Conservation (phyloP, 2,888 invertebrate genomes). For the Ischnus inquisitorius region DNA sequence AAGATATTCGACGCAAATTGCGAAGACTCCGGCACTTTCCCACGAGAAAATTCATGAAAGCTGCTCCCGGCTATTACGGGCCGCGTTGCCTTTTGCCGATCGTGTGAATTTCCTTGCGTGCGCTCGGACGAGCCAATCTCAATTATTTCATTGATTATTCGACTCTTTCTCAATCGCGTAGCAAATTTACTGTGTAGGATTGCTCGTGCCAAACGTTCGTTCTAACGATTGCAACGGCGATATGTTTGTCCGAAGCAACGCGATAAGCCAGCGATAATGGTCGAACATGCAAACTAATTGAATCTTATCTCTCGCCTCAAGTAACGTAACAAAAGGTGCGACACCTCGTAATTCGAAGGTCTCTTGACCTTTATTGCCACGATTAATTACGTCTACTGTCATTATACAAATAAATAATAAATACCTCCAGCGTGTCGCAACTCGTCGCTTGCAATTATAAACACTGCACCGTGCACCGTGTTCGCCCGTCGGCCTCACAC, state of each 20-base stretch:
- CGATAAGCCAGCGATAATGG: too few relatives aligned
- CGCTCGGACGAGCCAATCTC: constrained; percentile 30
- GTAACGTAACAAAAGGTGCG: too few relatives aligned
- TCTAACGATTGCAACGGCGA: neutral
- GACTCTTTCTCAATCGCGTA: neutral
- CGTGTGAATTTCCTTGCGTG: constrained; percentile 47
- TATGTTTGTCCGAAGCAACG: neutral
- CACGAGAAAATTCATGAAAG: constrained; percentile 48
- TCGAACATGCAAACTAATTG: too few relatives aligned
- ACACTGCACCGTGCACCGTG: too few relatives aligned
- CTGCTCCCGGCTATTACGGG: neutral
- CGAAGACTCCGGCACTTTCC: constrained; percentile 48
- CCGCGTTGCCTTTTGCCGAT: neutral
- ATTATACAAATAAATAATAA: neutral
- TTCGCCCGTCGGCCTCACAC: neutral
- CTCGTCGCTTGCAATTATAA: neutral
- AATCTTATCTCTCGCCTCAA: too few relatives aligned
- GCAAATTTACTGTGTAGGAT: neutral
- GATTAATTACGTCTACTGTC: neutral
- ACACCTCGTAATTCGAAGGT: too few relatives aligned
- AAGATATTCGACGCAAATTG: constrained; percentile 29
- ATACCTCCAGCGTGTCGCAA: neutral
- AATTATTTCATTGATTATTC: constrained; percentile 18
- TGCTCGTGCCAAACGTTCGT: neutral
- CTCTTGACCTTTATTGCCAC: neutral